phyloP scores from a whole-genome alignment of 2,113 vertebrate genomes.

The Saguinus midas region DNA sequence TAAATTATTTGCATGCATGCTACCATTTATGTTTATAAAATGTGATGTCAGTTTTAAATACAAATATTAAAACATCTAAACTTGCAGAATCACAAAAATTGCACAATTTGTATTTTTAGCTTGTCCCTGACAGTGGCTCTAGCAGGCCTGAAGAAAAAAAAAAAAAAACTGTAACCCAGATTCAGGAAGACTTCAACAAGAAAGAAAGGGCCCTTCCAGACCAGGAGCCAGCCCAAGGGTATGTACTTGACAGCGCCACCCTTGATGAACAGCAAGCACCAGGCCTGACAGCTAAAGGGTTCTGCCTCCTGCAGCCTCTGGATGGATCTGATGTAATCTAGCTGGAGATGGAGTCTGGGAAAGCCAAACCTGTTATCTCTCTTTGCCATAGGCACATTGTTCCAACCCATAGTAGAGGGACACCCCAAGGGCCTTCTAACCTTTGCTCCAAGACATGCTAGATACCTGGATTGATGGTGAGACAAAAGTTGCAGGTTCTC shows the following conservation, averaged over 20 bases:
- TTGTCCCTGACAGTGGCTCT: not conserved
- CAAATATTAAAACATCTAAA: not conserved
- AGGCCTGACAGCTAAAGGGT: not conserved
- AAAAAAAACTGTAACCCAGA: not conserved
- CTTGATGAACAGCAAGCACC: no score
- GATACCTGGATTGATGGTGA: not conserved
- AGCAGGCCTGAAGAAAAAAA: not conserved
- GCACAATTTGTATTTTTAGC: not conserved
- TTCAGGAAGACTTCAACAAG: not conserved
- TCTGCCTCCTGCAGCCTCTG: not conserved
- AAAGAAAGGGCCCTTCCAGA: not conserved
- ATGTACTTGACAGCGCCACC: rapidly evolving
- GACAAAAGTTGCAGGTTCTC: not conserved
- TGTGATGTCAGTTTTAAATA: not conserved
- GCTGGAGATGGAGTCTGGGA: not conserved
- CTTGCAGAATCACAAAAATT: not conserved
- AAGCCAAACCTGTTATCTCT: not conserved
- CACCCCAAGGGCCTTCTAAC: not conserved
- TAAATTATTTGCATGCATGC: not conserved
- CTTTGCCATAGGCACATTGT: rapidly evolving
- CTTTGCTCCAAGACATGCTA: not conserved
- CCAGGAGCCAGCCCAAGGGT: not conserved
- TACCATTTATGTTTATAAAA: not conserved
- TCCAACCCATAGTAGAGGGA: not conserved
- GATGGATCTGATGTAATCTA: rapidly evolving